Evolutionary conservation across 2,113 vertebrate species (phyloP), one percentile per base, ranked within the genome.

Genomic region (Tragelaphus imberbis): DNA sequence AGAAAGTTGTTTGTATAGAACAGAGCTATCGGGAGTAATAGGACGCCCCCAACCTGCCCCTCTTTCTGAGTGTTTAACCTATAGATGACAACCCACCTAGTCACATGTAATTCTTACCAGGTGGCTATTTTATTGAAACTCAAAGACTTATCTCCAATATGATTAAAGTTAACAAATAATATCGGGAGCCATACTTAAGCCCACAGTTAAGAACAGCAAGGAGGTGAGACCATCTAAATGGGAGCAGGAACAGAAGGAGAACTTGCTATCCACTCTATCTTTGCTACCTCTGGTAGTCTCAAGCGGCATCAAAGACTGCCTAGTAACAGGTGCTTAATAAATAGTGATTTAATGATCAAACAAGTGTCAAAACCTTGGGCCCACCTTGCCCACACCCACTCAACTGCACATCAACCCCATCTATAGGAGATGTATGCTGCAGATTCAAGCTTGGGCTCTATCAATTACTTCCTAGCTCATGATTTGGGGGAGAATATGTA

Each of bases 101-200:
- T 56, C 84, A n/a, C 85, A 58, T 28, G 80, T 97, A 88, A 87
- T 95, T 96, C 92, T 89, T 84, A 97, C 91, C 91, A 89, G 68
- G 84, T 87, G 71, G 93, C 71, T 91, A 40, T 65, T 94, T 93
- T 51, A 95, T 0, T 88, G 94, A 47, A 89, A 51, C 61, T 85
- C 82, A 94, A 80, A 95, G 90, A 93, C 58, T 84, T 77, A 91
- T 23, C 87, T 95, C 68, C 89, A 96, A 71, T 21, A 79, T 75
- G 63, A 96, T 36, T 77, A 84, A 92, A 93, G 53, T 95, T 65
- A 95, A 90, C 56, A 90, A 56, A 90, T 91, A 96, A 55, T 51
- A 71, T 21, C 5, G 0, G 51, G 63, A 94, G 58, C 59, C 86
- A 79, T 15, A 89, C 25, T 79, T 91, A 93, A 85, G 88, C 17